These are phyloP conservation scores for Morinoia aosen DNA, from an alignment of 2,888 invertebrate genomes.

Conservation along the genomic window DNA sequence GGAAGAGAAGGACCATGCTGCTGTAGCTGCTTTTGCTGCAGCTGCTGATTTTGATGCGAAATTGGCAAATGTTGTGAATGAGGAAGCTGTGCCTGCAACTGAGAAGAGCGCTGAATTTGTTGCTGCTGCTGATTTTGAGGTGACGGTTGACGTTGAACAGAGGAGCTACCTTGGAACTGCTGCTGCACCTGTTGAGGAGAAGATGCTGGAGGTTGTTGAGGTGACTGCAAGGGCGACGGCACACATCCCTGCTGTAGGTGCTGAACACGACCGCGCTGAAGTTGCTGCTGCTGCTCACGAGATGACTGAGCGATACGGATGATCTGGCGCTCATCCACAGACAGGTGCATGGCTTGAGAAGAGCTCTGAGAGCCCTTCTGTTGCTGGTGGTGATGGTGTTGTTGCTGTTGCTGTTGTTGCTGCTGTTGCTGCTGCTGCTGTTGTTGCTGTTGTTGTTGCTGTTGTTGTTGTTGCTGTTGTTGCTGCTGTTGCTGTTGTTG, in stretches of 20 bases:
- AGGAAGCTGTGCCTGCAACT: conserved; percentile 7
- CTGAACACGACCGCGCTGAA: neutral
- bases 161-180: neutral
- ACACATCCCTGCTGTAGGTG: neutral
- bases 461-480: conserved; percentile 21
- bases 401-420: conserved; percentile 27
- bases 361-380: conserved; percentile 14
- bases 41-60: conserved; percentile 45
- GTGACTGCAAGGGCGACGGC: neutral
- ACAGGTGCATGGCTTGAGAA: conserved; percentile 55
- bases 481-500: neutral
- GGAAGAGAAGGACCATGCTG: conserved; percentile 16
- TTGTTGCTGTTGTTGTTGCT: neutral
- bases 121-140: neutral
- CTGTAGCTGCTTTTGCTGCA: conserved; percentile 49
- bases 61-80: conserved; percentile 49
- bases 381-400: conserved; percentile 12
- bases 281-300: conserved; percentile 52
- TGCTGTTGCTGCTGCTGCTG: neutral
- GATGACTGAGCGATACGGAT: conserved; percentile 65
- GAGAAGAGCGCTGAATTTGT: conserved; percentile 15
- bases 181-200: conserved; percentile 47
- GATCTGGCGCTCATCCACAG: conserved; percentile 67
- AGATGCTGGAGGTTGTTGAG: conserved; percentile 38
- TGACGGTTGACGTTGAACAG: neutral